Conservation (phyloP, 2,113 vertebrate genomes). For the Illadopsis cleaveri region DNA sequence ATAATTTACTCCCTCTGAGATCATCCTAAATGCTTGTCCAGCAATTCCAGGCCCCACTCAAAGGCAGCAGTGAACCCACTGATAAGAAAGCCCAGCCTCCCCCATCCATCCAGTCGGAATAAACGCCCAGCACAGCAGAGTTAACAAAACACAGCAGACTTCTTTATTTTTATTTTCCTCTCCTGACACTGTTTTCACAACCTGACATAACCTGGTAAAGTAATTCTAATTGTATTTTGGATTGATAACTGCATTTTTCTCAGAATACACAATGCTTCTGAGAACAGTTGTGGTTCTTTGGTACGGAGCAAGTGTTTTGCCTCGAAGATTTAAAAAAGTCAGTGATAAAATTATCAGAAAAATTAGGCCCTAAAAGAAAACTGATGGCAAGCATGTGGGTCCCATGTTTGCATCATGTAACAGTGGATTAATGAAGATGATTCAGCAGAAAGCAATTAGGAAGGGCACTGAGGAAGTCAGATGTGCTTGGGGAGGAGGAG, state of each 20-base stretch:
- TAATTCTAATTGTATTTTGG: slow-evolving; percentile 59
- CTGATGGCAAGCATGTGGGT: slow-evolving; percentile 9
- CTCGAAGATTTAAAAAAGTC: background rate
- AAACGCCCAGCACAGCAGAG: background rate
- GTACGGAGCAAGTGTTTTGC: background rate
- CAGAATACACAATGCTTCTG: slow-evolving; percentile 10
- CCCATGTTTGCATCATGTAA: slow-evolving; percentile 12
- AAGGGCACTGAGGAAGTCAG: background rate
- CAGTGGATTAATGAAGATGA: slow-evolving; percentile 6
- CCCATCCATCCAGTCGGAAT: background rate
- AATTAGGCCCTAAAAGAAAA: slow-evolving; percentile 32
- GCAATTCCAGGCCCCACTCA: background rate
- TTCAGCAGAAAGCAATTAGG: slow-evolving; percentile 27
- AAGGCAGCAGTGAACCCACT: background rate
- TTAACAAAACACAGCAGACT: slow-evolving; percentile 9
- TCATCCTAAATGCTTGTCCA: background rate
- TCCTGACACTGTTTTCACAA: slow-evolving; percentile 55
- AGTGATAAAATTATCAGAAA: slow-evolving; percentile 31
- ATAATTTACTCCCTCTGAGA: background rate
- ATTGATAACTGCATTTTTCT: slow-evolving; percentile 55
- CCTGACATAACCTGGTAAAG: slow-evolving; percentile 56
- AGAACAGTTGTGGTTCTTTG: background rate
- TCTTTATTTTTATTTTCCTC: slow-evolving; percentile 48
- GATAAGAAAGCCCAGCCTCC: background rate
- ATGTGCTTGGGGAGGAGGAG: background rate